phyloP scores from a whole-genome alignment of 1,140 invertebrate species.

The Coptotermes formosanus region DNA sequence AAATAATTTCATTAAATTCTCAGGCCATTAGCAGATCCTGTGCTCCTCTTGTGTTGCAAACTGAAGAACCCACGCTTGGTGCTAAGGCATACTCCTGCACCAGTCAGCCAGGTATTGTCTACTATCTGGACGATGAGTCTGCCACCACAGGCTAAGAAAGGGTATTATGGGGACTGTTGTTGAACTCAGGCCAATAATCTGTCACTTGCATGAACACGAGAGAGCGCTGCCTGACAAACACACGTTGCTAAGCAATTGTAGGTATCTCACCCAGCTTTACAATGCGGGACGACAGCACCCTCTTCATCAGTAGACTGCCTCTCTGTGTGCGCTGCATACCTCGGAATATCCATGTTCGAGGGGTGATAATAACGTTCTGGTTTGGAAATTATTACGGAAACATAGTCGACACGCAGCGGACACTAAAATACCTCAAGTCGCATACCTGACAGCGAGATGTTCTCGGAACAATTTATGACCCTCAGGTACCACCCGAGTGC shows the following conservation, averaged over 20 bases:
- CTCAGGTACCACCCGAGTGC: too few species aligned
- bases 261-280: neutral
- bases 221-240: conserved; percentile 6
- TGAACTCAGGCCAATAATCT: neutral
- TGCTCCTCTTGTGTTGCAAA: neutral
- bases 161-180: neutral
- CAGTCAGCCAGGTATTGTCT: conserved; percentile 4
- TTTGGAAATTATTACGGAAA: too few species aligned
- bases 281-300: neutral
- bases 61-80: neutral
- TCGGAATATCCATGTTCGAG: too few species aligned
- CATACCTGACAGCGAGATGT: too few species aligned
- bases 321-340: neutral
- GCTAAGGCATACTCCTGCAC: neutral
- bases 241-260: neutral
- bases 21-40: neutral
- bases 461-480: too few species aligned
- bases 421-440: too few species aligned
- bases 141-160: neutral
- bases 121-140: too few species aligned
- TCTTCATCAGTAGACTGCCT: neutral
- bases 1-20: neutral
- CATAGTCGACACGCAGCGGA: too few species aligned
- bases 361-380: too few species aligned
- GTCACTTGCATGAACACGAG: neutral